Evolutionary conservation across 1,140 invertebrate genomes (phyloP), one percentile per base, ranked within the genome.

Genomic region (Drosophila ohnishii): DNA sequence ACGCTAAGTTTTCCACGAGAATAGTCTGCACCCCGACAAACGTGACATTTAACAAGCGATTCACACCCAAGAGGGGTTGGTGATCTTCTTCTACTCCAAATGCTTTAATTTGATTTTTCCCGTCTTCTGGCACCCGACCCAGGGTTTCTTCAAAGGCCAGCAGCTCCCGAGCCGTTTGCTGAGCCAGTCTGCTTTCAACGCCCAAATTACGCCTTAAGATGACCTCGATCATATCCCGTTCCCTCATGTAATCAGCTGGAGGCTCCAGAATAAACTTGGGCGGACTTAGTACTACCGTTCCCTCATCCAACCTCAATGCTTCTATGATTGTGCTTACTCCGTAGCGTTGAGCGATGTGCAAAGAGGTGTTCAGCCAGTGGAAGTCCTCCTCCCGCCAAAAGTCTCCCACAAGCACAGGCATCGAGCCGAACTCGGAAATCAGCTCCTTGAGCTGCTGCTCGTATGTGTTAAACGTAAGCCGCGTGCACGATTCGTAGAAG

Each of bases 401-500:
- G 16, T 55, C n/a, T 1, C 66, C 78, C 9, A 40, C 58, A 3
- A 80, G 65, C 35, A 67, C 60, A 0, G 80, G 78, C 71, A 80
- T 75, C 16, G 42, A 28, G 13, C 80, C 78, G 40, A 80, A 78
- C 28, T 80, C 75, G 2, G 37, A 22, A 9, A 75, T 72, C 6
- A 80, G 9, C 4, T 56, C 32, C 11, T 32, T 59, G 13, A 84
- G 32, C 42, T 72, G 58, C 25, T 51, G 3, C 42, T 34, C 37
- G 35, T 78, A 74, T 1, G 16, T 42, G 40, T 16, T 16, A 4
- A 11, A 19, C 47, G 16, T 34, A 3, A 70, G 8, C n/a, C 53
- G 34, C 7, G 22, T 32, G 39, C 80, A 84, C 2, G 78, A 75
- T 10, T 65, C 53, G 19, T 72, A 84, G 35, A 78, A 84, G n/a